Evolutionary conservation across 2,888 invertebrate genomes (phyloP).

Genomic region (Dichetophora obliterata): DNA sequence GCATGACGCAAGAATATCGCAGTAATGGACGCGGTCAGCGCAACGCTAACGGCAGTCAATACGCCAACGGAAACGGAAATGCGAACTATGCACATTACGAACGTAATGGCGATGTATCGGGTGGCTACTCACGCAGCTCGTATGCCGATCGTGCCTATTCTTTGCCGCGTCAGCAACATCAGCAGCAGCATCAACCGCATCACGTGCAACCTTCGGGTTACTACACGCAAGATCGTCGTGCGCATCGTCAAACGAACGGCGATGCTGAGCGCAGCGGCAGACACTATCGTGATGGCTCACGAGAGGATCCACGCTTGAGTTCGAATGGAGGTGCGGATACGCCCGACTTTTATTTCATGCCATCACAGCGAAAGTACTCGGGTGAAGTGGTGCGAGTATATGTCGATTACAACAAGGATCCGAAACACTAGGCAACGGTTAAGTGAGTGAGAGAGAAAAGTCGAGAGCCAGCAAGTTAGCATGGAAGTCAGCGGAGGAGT

Average conservation of each 20-base stretch:
- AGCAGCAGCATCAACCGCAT: constrained; percentile 64
- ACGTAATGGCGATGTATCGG: constrained; percentile 45
- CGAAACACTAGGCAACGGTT: constrained; percentile 70
- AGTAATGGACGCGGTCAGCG: constrained; percentile 47
- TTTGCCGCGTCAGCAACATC: constrained; percentile 75
- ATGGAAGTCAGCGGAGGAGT: not conserved
- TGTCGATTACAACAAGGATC: constrained; percentile 83
- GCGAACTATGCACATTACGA: constrained; percentile 52
- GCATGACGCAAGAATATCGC: constrained; percentile 47
- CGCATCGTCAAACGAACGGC: constrained; percentile 53
- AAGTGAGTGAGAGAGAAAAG: not conserved
- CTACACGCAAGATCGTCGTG: constrained; percentile 73
- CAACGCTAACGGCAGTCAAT: constrained; percentile 43
- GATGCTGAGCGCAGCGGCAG: constrained; percentile 55
- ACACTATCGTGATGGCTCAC: constrained; percentile 62
- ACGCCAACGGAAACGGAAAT: constrained; percentile 46
- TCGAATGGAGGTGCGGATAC: constrained; percentile 68
- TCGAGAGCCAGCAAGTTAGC: not conserved
- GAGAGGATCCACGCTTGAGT: constrained; percentile 64
- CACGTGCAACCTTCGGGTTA: constrained; percentile 69
- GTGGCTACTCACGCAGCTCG: constrained; percentile 55
- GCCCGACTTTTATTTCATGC: constrained; percentile 95
- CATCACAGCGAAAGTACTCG: constrained; percentile 92
- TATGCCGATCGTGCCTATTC: constrained; percentile 80
- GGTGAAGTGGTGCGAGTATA: constrained; percentile 90